These are phyloP conservation scores for Hirundo rustica DNA, from an alignment of 2,797 vertebrate genomes.

Conservation along the genomic window DNA sequence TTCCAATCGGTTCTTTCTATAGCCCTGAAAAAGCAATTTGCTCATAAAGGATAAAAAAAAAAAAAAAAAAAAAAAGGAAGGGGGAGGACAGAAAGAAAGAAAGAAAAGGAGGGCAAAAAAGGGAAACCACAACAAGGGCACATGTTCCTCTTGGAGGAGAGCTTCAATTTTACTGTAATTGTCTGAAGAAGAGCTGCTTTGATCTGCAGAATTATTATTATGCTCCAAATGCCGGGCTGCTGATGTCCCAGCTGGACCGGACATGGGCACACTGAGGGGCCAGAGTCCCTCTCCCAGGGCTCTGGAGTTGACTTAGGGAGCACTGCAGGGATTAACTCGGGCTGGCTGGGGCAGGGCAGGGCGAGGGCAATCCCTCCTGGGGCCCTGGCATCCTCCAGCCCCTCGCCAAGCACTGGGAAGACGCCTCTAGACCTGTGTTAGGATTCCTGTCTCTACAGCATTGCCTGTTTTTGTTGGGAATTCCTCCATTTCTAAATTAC, in stretches of 20 bases:
- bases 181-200: slow-evolving; percentile 80
- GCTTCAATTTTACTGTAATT: slow-evolving; percentile 82
- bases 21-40: slow-evolving; percentile 82
- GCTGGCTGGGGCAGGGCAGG: background rate
- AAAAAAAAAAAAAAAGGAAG: background rate
- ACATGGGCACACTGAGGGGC: background rate
- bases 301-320: background rate
- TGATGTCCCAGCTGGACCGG: slow-evolving; percentile 74
- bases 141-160: slow-evolving; percentile 73
- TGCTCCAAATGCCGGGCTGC: slow-evolving; percentile 61
- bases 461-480: rapidly evolving
- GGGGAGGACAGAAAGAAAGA: background rate
- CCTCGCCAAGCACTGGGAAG: rapidly evolving
- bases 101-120: slow-evolving; percentile 56
- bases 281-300: rapidly evolving
- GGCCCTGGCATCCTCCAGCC: rapidly evolving
- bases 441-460: background rate
- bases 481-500: background rate
- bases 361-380: background rate
- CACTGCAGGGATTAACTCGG: background rate
- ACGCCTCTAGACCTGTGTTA: rapidly evolving
- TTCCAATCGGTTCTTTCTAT: slow-evolving; percentile 77
- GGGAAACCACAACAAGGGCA: slow-evolving; percentile 74
- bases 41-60: slow-evolving; percentile 75
- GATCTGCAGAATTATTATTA: slow-evolving; percentile 78